These are phyloP conservation scores for Meloidogyne hapla DNA, from an alignment of 1,140 invertebrate species.

Conservation along the genomic window DNA sequence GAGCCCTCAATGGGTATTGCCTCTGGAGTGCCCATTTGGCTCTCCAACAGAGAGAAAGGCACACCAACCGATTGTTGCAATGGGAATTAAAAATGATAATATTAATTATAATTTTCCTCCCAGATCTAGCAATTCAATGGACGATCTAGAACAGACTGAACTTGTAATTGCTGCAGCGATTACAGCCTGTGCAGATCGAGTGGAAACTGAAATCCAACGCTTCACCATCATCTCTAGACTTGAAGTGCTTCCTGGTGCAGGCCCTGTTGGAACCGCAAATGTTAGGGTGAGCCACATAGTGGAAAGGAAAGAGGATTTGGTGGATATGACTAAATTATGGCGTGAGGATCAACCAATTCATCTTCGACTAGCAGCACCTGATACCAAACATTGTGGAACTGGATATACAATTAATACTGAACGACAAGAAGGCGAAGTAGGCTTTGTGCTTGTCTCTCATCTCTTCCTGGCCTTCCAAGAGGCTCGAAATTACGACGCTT, in stretches of 20 bases:
- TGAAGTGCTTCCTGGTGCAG: neutral
- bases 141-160: neutral
- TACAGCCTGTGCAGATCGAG: neutral
- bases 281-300: neutral
- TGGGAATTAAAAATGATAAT: neutral
- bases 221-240: neutral
- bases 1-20: neutral
- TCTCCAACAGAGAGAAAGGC: neutral
- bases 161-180: neutral
- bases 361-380: neutral
- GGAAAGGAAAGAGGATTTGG: neutral
- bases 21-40: neutral
- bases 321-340: slow-evolving; percentile 6
- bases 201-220: neutral
- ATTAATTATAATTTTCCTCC: neutral
- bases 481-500: neutral
- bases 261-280: neutral
- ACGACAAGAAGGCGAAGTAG: slow-evolving; percentile 6
- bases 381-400: neutral
- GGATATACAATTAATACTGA: neutral
- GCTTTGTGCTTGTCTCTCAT: neutral
- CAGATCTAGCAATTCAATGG: neutral
- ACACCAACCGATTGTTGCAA: neutral
- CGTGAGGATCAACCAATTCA: neutral
- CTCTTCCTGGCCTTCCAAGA: slow-evolving; percentile 6